A percentile compares a stretch with the other conserved stretches of the same genome.
Conservation (phyloP, 2,113 vertebrate genomes). For the Craseonycteris thonglongyai region DNA sequence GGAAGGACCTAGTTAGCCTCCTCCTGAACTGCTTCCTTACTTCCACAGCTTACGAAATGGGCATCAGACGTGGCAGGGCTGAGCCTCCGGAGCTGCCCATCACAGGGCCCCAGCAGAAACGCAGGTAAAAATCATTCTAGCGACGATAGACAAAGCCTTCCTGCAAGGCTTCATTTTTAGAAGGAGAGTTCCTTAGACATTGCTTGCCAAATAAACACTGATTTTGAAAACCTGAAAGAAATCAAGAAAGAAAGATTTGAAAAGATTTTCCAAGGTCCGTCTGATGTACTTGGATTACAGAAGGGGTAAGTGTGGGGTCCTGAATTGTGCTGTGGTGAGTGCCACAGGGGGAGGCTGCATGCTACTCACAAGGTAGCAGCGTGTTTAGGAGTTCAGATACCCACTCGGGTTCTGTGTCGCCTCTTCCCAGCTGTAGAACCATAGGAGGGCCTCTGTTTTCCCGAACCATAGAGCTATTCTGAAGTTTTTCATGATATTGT, state of each 20-base stretch:
- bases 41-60: background rate
- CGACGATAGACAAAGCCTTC: background rate
- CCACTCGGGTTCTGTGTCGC: no score
- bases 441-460: background rate
- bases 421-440: background rate
- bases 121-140: background rate
- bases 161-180: background rate
- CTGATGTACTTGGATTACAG: background rate
- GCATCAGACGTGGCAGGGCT: background rate
- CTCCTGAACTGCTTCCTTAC: background rate
- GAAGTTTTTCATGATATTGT: background rate
- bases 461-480: background rate
- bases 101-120: background rate
- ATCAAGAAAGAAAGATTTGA: background rate
- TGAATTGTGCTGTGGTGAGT: background rate
- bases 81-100: background rate
- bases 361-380: fast-evolving
- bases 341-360: background rate
- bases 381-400: background rate
- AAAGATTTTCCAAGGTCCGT: background rate
- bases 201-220: background rate
- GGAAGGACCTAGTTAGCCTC: background rate
- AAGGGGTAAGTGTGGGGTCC: background rate
- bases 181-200: background rate
- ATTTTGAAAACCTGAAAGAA: background rate